Conservation (phyloP, 1,140 invertebrate species). For the Choristoneura fumiferana region DNA sequence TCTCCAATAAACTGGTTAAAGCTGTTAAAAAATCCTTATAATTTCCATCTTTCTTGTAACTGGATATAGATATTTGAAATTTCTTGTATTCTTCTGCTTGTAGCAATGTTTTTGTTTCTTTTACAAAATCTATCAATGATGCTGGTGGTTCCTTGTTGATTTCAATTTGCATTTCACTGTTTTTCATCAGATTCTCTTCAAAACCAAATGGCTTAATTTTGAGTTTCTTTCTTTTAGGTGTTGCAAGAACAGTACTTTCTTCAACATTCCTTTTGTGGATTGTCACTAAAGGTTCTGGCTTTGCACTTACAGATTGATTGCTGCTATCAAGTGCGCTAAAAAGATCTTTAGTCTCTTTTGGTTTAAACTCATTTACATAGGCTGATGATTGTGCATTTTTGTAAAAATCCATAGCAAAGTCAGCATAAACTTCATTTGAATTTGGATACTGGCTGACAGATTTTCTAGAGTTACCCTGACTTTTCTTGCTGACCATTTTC, state of each 20-base stretch:
- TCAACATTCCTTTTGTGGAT: slow-evolving; percentile 64
- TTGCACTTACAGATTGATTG: slow-evolving; percentile 42
- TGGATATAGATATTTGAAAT: slow-evolving; percentile 80
- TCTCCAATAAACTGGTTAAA: slow-evolving; percentile 77
- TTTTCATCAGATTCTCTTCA: slow-evolving; percentile 52
- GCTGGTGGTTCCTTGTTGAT: slow-evolving; percentile 63
- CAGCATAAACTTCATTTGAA: slow-evolving; percentile 79
- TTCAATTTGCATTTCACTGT: slow-evolving; percentile 25
- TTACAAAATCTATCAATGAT: slow-evolving; percentile 74
- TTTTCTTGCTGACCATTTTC: slow-evolving; percentile 42
- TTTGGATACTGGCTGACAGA: slow-evolving; percentile 70
- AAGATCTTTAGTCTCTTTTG: slow-evolving; percentile 75
- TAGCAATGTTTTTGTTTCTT: slow-evolving; percentile 78
- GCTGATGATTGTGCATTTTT: slow-evolving; percentile 63
- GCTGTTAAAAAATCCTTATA: slow-evolving; percentile 75
- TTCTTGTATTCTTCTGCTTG: slow-evolving; percentile 76
- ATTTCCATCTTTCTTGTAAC: slow-evolving; percentile 79
- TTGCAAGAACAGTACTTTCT: slow-evolving; percentile 32
- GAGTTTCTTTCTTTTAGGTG: slow-evolving; percentile 76
- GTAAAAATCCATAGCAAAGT: slow-evolving; percentile 75
- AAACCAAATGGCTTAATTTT: slow-evolving; percentile 77
- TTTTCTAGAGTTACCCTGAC: slow-evolving; percentile 31
- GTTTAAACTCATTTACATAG: slow-evolving; percentile 63
- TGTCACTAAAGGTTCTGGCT: slow-evolving; percentile 53
- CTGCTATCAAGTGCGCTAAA: slow-evolving; percentile 77